Base-by-base conservation (phyloP, 2,888 invertebrate genomes). In the Hypolimnas misippus region DNA sequence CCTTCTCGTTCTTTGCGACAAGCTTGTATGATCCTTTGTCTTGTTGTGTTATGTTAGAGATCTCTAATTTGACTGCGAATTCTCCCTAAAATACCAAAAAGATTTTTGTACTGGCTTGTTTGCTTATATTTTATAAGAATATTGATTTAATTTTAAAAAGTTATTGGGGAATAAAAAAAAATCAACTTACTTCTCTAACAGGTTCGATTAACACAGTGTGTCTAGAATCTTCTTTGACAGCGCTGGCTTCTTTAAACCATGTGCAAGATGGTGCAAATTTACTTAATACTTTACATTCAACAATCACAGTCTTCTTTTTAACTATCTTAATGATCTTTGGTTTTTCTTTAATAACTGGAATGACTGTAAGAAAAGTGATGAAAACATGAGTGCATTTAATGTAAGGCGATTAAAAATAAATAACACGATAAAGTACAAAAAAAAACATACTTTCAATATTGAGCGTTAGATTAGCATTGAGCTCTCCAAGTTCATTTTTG, bases 401-500 rank as follows among this genome's bases (percentile, higher is more conserved):
- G 14, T 21, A 31, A 40, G 33, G 40, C 2, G 19, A 16, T 46
- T n/a, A 6, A 17, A 16, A 38, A 38, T 2, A 38, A n/a, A 35
- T 3, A 35, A 12, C 1, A 7, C 1, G 21, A 4, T 21, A 14
- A 29, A 7, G 2, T 17, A 35, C 14, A 25, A 17, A 14, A 40
- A 38, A 42, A 31, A 4, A 93, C 95, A 94, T 93, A 98, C 98
- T 98, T 96, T 98, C 98, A 92, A 99, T 98, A 91, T 99, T 99
- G 76, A 99, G 94, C 73, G 98, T 98, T 71, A 99, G 94, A 92
- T 99, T 99, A 66, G 98, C 98, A 85, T 98, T 98, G 71, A 98
- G 94, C 94, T 99, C 99, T 75, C 99, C 99, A 82, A 97, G 95
- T 78, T 95, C 94, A 90, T 99, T 99, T 88, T 98, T 98, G 78